Base-by-base conservation (phyloP, 2,888 invertebrate genomes). In the Cephus nigrinus region DNA sequence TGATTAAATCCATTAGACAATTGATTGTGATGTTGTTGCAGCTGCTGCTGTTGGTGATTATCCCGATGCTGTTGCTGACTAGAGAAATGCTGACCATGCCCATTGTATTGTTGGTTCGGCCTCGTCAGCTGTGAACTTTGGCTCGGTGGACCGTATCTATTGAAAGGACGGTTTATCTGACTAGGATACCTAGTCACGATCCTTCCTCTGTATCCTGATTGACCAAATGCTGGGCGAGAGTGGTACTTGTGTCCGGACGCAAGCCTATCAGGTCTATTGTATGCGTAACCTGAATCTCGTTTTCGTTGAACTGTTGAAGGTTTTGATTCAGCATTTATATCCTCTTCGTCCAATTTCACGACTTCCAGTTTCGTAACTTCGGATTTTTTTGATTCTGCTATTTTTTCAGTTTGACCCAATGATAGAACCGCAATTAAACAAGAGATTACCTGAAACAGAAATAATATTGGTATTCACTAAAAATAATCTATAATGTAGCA, bases 101-200 rank as follows among this genome's bases (percentile, higher is more conserved):
- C 35, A 15, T 32, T 33, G 73, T 75, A 78, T 69, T 78, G 78
- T 30, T 34, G 36, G 73, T 75, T 78, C 12, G 78, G 78, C 68
- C 72, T 75, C 72, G 34, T 55, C 35, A 30, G 15, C 33, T 68
- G 75, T 68, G 68, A n/a, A n/a, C 31, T 78, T 33, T 84, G 84
- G 77, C 76, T 80, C 1, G 91, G 91, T 11, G 86, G 86, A 3
- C 91, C 90, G 79, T 91, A 91, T 69, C 84, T 87, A 33, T 77
- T 84, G 30, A 90, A 86, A 0, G 91, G 91, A 69, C 88, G 83
- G 71, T 78, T 84, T 78, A 86, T 82, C 75, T 86, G 88, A 33
- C 79, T 82, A 4, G 85, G 85, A 35, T 83, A 78, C 77, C 82
- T 88, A 12, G 83, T 81, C 72, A 85, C 79, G 32, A 87, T 83